Base-by-base conservation (phyloP, 2,113 vertebrate species). In the Struthidea cinerea region DNA sequence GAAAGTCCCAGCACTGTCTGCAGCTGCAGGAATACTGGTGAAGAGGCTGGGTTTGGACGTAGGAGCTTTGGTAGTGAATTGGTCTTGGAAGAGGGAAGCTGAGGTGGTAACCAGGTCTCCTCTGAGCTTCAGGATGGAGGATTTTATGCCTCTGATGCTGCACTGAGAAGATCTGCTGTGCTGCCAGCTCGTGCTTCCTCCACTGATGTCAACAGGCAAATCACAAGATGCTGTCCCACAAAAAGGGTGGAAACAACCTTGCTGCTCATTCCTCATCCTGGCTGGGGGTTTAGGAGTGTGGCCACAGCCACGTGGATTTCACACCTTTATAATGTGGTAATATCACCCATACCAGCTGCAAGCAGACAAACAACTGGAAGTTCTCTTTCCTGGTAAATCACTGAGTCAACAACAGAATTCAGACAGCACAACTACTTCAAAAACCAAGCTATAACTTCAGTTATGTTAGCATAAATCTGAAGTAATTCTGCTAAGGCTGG, bases 131-230 rank as follows among this genome's bases (percentile, higher is more conserved):
- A 41, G 67, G 9, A 61, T 16, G 16, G 37, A 55, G 47, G 30
- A 49, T 27, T 41, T 69, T 16, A 2, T 33, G 28, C 60, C 57
- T 41, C 4, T 16, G 60, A 20, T 49, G 56, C 57, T 79, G 44
- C 1, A 0, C 70, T 33, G 47, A 47, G 44, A 17, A 42, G 65
- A 19, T 30, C 4, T 0, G 23, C 81, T 44, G 35, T 44, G 44
- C 53, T 63, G 69, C 56, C 67, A 64, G 60, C 37, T 74, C 28
- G 1, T 7, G 41, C 53, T 53, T 67, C 32, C 49, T 52, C 19
- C 1, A 2, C 49, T 0, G 0, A 12, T 18, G 16, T 23, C 73
- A 44, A 3, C 0, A 53, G 86, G 50, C 24, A 56, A 52, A 74
- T 9, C 49, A n/a, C 53, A 1, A 61, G 26, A 28, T 18, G 42